Percentiles rank a stretch among this genome's conserved stretches.
Conservation (phyloP, 1,140 invertebrate genomes). For the Drosophila sturtevanti region DNA sequence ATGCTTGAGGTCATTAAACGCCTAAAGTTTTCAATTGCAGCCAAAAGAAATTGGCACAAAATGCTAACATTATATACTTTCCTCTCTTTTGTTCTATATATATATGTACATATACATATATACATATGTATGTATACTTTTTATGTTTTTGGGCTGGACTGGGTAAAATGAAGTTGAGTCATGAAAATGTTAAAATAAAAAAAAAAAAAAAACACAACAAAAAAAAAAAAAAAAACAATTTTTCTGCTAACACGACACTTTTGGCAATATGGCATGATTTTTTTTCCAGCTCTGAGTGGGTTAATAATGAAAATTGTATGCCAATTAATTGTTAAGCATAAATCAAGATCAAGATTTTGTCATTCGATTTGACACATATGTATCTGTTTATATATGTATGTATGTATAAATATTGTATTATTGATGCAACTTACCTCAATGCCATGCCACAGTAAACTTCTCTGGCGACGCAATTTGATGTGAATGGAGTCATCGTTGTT, state of each 20-base stretch:
- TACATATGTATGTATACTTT: not conserved
- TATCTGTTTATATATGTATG: no score
- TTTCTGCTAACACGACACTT: slow-evolving; percentile 1
- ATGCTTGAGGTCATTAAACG: slow-evolving; percentile 65
- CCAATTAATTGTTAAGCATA: slow-evolving; percentile 7
- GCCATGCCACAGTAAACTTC: slow-evolving; percentile 67
- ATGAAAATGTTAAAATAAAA: slow-evolving; percentile 24
- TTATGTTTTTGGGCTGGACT: slow-evolving; percentile 31
- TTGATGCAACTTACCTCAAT: slow-evolving; percentile 64
- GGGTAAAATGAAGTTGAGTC: slow-evolving; percentile 52
- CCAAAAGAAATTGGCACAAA: slow-evolving; percentile 10
- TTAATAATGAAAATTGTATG: not conserved
- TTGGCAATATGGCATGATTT: not conserved
- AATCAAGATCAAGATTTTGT: slow-evolving; percentile 7
- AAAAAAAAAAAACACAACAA: not conserved
- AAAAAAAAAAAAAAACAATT: not conserved
- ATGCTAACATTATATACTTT: slow-evolving; percentile 15
- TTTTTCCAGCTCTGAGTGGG: not conserved
- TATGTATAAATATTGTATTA: not conserved
- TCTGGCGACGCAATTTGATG: slow-evolving; percentile 70
- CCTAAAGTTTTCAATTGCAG: slow-evolving; percentile 13
- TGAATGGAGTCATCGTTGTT: slow-evolving; percentile 32
- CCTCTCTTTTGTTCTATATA: slow-evolving; percentile 4
- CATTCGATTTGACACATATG: slow-evolving; percentile 9
- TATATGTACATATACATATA: not conserved